Conservation (phyloP, 2,888 invertebrate species). For the Elmis aenea region DNA sequence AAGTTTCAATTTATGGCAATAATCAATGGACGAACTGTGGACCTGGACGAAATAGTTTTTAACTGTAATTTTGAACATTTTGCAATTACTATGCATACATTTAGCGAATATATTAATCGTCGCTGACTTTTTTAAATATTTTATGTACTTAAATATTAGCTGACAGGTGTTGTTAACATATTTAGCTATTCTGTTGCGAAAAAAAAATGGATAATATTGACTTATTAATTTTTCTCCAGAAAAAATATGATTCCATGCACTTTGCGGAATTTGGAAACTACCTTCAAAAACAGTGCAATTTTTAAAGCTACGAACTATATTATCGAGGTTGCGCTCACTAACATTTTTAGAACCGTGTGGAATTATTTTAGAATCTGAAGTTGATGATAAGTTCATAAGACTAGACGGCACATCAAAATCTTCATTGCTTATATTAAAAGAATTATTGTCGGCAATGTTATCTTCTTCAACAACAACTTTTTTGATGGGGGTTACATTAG, state of each 20-base stretch:
- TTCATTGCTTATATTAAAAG: too few relatives aligned
- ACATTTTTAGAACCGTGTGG: too few relatives aligned
- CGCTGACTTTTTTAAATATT: background rate
- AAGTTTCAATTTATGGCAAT: background rate
- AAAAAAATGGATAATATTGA: background rate
- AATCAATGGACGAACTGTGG: constrained; percentile 1
- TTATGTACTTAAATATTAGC: too few relatives aligned
- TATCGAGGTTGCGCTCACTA: too few relatives aligned
- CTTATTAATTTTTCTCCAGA: background rate
- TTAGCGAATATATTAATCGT: background rate
- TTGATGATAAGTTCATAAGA: too few relatives aligned
- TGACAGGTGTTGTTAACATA: constrained; percentile 4
- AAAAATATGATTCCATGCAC: background rate
- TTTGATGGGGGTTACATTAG: too few relatives aligned
- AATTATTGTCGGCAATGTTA: too few relatives aligned
- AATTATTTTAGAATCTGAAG: too few relatives aligned
- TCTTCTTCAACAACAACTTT: too few relatives aligned
- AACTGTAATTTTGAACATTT: constrained; percentile 3
- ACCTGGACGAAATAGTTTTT: background rate
- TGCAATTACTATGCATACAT: background rate
- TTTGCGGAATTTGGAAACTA: background rate
- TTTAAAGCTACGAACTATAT: too few relatives aligned
- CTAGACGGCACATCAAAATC: too few relatives aligned
- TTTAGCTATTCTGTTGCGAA: constrained; percentile 1
- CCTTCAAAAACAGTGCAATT: background rate